Evolutionary conservation across 2,797 vertebrate species (phyloP).

Genomic region (Nannoperca obscura): DNA sequence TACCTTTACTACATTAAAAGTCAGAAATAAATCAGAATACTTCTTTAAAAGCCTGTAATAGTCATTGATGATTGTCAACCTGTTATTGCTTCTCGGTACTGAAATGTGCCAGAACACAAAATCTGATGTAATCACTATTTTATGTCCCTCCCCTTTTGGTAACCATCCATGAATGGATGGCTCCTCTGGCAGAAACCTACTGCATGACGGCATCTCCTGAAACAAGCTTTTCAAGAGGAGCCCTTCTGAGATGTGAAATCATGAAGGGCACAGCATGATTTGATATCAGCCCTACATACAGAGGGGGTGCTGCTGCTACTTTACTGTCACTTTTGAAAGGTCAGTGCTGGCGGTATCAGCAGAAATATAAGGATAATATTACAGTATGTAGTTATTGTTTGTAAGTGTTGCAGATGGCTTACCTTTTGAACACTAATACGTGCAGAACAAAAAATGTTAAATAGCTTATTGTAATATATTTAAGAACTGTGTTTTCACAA

Average conservation of each 20-base stretch:
- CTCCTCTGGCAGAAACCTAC: conserved; percentile 33
- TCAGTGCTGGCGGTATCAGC: conserved; percentile 48
- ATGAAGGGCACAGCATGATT: conserved; percentile 49
- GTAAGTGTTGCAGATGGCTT: not conserved
- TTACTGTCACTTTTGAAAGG: conserved; percentile 54
- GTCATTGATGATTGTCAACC: conserved; percentile 34
- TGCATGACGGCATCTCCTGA: conserved; percentile 27
- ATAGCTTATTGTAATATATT: not conserved
- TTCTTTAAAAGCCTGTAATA: conserved; percentile 22
- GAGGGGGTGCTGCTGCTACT: conserved; percentile 39
- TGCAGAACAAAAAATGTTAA: not conserved
- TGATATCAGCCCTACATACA: conserved; percentile 16
- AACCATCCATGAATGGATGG: conserved; percentile 34
- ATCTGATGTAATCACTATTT: conserved; percentile 35
- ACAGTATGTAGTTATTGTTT: not conserved
- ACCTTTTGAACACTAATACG: not conserved
- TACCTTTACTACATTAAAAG: not conserved
- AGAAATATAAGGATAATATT: conserved; percentile 7
- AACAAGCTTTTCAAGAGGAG: conserved; percentile 31
- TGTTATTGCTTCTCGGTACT: conserved; percentile 33
- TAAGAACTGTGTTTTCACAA: not conserved
- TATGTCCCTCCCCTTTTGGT: conserved; percentile 13
- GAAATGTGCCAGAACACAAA: conserved; percentile 31
- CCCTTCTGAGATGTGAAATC: conserved; percentile 39
- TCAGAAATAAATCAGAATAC: not conserved